These are phyloP conservation scores for Onychomys arenicola DNA, from an alignment of 2,797 vertebrate species.

Conservation along the genomic window DNA sequence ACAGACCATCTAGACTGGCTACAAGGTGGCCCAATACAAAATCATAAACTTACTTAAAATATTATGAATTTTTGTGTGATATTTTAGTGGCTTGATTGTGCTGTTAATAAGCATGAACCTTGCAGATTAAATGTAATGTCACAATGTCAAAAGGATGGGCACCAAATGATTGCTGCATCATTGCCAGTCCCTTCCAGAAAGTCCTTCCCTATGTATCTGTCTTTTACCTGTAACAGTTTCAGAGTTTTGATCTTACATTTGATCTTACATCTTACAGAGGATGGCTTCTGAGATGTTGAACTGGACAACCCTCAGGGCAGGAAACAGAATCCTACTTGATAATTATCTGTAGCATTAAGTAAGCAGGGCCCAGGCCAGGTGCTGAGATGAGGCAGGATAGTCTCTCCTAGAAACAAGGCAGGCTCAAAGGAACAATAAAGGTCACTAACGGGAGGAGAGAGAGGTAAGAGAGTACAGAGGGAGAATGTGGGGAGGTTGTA, in stretches of 20 bases:
- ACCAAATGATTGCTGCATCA: background rate
- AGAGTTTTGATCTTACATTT: background rate
- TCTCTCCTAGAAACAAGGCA: background rate
- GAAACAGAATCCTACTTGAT: background rate
- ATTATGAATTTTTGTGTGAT: background rate
- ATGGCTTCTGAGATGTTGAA: background rate
- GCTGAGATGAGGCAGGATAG: background rate
- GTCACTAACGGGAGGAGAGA: background rate
- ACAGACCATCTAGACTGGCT: background rate
- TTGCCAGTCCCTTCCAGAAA: background rate
- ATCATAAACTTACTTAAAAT: background rate
- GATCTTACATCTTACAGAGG: background rate
- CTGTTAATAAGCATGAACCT: background rate
- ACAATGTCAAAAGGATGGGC: background rate
- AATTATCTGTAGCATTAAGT: background rate
- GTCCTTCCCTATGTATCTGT: background rate
- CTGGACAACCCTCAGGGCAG: background rate
- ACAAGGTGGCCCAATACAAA: background rate
- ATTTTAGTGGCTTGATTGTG: background rate
- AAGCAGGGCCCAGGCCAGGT: background rate
- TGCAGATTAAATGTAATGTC: background rate
- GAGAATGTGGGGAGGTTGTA: background rate
- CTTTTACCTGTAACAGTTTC: background rate
- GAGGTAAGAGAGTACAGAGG: too few relatives aligned
- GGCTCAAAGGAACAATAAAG: background rate